A percentile compares a stretch with the other conserved stretches of the same genome.
Evolutionary conservation across 1,140 invertebrate species (phyloP).

Genomic region (Cyphomyrmex costatus): DNA sequence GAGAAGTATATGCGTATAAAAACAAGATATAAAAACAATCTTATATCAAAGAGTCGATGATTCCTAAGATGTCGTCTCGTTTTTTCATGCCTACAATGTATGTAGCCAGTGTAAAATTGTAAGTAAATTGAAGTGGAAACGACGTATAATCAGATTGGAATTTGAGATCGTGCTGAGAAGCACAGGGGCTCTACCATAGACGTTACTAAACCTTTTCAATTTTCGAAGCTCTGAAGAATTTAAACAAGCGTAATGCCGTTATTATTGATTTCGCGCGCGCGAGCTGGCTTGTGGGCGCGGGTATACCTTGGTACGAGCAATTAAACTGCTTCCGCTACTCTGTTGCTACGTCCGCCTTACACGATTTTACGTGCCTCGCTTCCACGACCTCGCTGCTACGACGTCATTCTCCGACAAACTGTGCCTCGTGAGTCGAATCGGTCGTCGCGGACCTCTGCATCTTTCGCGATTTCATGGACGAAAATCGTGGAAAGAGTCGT

Average conservation of each 20-base stretch:
- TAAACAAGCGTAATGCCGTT: background rate
- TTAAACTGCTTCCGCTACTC: background rate
- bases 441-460: background rate
- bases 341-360: background rate
- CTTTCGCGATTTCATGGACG: background rate
- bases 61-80: background rate
- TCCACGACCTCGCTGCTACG: background rate
- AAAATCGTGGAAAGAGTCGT: background rate
- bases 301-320: constrained; percentile 1
- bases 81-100: background rate
- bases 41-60: background rate
- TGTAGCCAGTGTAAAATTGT: background rate
- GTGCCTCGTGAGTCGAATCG: background rate
- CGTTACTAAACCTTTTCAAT: background rate
- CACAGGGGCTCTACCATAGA: too few relatives aligned
- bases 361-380: background rate
- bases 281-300: background rate
- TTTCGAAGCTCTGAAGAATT: too few relatives aligned
- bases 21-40: background rate
- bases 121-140: background rate
- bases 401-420: constrained; percentile 5
- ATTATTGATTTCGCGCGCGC: constrained; percentile 42
- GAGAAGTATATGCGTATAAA: background rate
- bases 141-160: background rate
- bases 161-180: too few relatives aligned